Percentiles rank a stretch among this genome's conserved stretches.
Conservation (phyloP, 2,797 vertebrate species). For the Cryptoprocta ferox region DNA sequence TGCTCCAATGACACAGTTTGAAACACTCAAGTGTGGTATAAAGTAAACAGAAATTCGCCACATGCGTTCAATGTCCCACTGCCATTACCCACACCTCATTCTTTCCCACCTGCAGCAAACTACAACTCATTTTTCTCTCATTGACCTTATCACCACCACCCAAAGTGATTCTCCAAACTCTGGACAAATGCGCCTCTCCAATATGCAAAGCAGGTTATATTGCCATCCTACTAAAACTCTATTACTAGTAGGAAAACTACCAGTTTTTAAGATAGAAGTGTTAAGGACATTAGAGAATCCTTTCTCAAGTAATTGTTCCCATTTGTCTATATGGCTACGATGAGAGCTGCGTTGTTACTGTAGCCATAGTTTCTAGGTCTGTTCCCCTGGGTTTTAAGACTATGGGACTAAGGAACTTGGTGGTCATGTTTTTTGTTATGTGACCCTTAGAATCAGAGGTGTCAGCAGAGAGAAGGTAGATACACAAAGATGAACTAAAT, state of each 20-base stretch:
- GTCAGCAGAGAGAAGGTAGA: not conserved
- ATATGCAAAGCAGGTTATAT: not conserved
- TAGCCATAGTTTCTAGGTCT: not conserved
- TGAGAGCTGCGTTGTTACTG: not conserved
- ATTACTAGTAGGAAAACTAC: not conserved
- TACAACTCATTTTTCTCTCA: not conserved
- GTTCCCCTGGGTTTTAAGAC: not conserved
- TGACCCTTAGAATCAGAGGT: not conserved
- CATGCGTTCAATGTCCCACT: fast-evolving
- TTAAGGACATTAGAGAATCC: not conserved
- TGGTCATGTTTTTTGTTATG: not conserved
- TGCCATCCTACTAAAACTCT: not conserved
- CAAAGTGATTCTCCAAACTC: not conserved
- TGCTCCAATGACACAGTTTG: not conserved
- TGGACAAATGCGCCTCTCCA: not conserved
- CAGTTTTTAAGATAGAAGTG: not conserved
- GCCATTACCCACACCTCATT: not conserved
- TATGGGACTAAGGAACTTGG: not conserved
- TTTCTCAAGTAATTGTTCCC: not conserved
- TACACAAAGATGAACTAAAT: not conserved
- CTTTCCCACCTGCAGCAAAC: not conserved
- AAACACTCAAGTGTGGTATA: not conserved
- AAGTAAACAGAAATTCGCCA: not conserved
- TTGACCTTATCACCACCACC: not conserved
- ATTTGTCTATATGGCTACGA: not conserved